Evolutionary conservation across 1,140 invertebrate species (phyloP), one percentile per base, ranked within the genome.

Genomic region (Formica selysi): DNA sequence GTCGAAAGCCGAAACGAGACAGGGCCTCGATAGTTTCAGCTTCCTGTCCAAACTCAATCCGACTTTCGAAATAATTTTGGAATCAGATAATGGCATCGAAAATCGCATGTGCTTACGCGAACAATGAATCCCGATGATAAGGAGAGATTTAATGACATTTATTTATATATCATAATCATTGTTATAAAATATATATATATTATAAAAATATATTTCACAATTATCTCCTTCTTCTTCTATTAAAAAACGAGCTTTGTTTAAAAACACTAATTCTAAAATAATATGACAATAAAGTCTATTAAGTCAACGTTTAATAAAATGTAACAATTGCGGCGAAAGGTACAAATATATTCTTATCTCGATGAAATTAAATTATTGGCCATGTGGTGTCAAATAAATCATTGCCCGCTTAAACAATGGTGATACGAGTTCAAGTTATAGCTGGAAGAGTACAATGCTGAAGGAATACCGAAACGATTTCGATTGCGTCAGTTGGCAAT

Each of bases 1-100:
- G 80, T 88, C 86, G 67, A 85, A 85, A 88, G 59, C 86, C 61
- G 41, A 11, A 44, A 62, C 38, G 71, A n/a, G 51, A 36, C 32
- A 48, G 29, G 76, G 29, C 22, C 54, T 74, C 68, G 79, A 74
- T 74, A 74, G 78, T 80, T 71, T 59, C 64, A 65, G 16, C 68
- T 83, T 74, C 54, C 54, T 48, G 67, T 83, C 54, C 79, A 83
- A 83, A 83, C 57, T 73, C 68, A 61, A 73, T 74, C 71, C 41
- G 79, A 83, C 79, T 83, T 74, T 83, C 29, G 70, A 54, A 81
- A 81, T 81, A 41, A 83, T 73, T 61, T 73, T 32, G 16, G n/a
- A 44, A 73, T 26, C 32, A 29, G 32, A 11, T 44, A 6, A 54
- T 19, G 26, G 19, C 26, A 22, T 54, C 78, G 26, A 38, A 16